Evolutionary conservation across 2,888 invertebrate genomes (phyloP), one percentile per base, ranked within the genome.

Genomic region (Chironomus riparius): DNA sequence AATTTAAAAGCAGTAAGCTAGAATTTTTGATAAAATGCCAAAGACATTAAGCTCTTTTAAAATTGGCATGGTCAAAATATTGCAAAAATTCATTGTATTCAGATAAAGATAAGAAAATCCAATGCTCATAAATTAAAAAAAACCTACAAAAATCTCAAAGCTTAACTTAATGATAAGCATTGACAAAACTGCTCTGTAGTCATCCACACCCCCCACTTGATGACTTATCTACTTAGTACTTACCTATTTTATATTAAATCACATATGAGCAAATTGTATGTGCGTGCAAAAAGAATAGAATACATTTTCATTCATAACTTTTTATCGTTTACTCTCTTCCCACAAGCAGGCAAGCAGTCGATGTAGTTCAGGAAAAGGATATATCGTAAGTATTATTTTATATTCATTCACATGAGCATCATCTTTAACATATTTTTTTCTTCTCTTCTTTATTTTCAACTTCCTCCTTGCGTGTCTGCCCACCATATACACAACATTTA

Each of bases 281-380:
- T 38, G 38, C 38, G 38, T 38, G 38, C 38, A 38, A 38, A 38
- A 38, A 38, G 38, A 38, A 7, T 38, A 38, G 38, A 38, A 38
- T 38, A 38, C 38, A 38, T 38, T 28, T n/a, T 38, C 38, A 38
- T 38, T 38, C 38, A 38, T 38, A 38, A 38, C 38, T 38, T 38
- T 38, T 38, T 28, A 28, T 28, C 28, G 28, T 28, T 84, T 88
- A 87, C 85, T 38, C 10, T 38, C 38, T 38, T 38, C 38, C 50
- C n/a, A 50, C 50, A 84, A 84, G 84, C 88, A 93, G 93, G 92
- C 92, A 86, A 92, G 92, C 89, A 93, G 92, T 89, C 91, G 92
- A 87, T 92, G 93, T 89, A 93, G 92, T 89, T 93, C 92, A 88
- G 93, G 92, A 88, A 93, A 92, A 90, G 93, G 93, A 90, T 93